phyloP scores from a whole-genome alignment of 2,888 invertebrate species.

The Hipparchia sbordonii region DNA sequence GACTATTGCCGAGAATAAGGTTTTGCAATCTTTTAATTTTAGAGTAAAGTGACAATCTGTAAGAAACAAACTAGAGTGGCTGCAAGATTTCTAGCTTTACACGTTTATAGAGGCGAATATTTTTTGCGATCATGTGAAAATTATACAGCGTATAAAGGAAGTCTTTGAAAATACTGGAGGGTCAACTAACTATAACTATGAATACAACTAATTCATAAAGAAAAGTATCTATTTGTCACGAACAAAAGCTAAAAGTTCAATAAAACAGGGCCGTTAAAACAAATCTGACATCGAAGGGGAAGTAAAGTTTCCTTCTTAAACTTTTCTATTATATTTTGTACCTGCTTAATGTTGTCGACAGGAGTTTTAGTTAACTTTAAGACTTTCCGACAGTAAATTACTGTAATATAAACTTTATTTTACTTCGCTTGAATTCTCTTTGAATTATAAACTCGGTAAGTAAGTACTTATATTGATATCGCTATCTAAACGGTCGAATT shows the following conservation, averaged over 20 bases:
- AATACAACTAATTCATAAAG: not conserved
- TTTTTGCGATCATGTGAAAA: no score
- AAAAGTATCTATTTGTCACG: not conserved
- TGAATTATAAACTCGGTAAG: constrained; percentile 3
- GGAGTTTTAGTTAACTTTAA: constrained; percentile 28
- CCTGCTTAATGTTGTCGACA: constrained; percentile 33
- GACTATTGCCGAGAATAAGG: constrained; percentile 9
- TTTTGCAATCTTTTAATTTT: constrained; percentile 7
- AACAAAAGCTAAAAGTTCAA: constrained; percentile 9
- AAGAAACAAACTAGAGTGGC: no score
- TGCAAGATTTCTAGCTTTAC: no score
- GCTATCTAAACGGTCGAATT: constrained; percentile 14
- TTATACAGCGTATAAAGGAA: no score
- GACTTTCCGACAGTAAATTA: constrained; percentile 23
- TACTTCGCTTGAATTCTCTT: constrained; percentile 8
- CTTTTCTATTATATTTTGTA: constrained; percentile 39
- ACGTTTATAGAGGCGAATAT: no score
- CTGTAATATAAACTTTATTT: constrained; percentile 27
- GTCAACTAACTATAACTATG: not conserved
- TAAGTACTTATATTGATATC: constrained; percentile 14
- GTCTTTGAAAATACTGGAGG: no score
- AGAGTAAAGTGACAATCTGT: not conserved
- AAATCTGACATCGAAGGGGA: constrained; percentile 25
- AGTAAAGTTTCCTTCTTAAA: constrained; percentile 24
- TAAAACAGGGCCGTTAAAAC: constrained; percentile 19